A percentile compares a stretch with the other conserved stretches of the same genome.
Evolutionary conservation across 2,888 invertebrate genomes (phyloP).

Genomic region (Perdita meconis): DNA sequence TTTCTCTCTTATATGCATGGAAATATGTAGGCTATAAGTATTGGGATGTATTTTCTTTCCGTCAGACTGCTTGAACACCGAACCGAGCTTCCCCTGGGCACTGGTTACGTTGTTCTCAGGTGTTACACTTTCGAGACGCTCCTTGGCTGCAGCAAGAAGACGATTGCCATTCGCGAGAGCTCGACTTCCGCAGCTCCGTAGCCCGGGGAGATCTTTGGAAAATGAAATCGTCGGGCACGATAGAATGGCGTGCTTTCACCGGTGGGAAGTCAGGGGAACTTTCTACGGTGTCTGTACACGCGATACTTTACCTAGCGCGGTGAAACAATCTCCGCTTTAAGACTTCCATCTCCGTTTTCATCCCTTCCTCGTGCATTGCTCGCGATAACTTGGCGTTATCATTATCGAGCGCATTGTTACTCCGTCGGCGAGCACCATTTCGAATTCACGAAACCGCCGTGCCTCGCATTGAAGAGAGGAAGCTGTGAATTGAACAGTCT

Average conservation of each 20-base stretch:
- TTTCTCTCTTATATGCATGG: no score
- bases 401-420: constrained; percentile 44
- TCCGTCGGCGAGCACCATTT: constrained; percentile 6
- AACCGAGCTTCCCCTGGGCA: neutral
- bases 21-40: no score
- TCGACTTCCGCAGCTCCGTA: neutral
- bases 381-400: constrained; percentile 53
- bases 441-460: constrained; percentile 35
- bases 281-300: constrained; percentile 15
- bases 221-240: constrained; percentile 25
- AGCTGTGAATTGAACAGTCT: constrained; percentile 22
- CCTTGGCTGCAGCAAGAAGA: neutral
- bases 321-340: constrained; percentile 55
- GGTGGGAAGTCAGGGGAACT: constrained; percentile 7
- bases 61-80: neutral
- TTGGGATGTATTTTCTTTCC: neutral
- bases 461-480: neutral
- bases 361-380: constrained; percentile 17
- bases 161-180: constrained; percentile 6
- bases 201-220: constrained; percentile 22
- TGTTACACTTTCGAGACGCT: neutral
- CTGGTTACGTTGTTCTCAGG: neutral
- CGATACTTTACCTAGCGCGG: constrained; percentile 29
- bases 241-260: neutral
- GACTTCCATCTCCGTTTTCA: constrained; percentile 56